phyloP scores from a whole-genome alignment of 2,888 invertebrate species.

The Zygogramma bicolorata region DNA sequence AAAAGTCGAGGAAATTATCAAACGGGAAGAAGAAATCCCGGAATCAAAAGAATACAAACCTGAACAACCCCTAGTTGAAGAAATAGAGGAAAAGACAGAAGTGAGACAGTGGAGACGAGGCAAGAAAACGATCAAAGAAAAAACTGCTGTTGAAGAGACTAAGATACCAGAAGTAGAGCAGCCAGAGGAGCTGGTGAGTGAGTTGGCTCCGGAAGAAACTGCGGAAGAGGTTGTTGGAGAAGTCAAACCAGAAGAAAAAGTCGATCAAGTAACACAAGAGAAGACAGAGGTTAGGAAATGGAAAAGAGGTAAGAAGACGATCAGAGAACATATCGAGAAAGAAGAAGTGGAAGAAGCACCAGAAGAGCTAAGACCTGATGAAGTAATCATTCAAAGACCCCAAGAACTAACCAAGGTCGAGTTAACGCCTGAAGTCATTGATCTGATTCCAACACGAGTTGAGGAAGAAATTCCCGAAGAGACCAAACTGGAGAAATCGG shows the following conservation, averaged over 20 bases:
- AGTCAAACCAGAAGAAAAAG: slow-evolving; percentile 48
- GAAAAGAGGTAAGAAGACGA: slow-evolving; percentile 22
- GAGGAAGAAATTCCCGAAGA: slow-evolving; percentile 58
- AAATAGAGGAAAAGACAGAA: slow-evolving; percentile 33
- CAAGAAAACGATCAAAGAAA: slow-evolving; percentile 1
- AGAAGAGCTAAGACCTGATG: slow-evolving; percentile 46
- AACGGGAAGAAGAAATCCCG: slow-evolving; percentile 57
- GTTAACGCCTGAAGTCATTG: slow-evolving; percentile 39
- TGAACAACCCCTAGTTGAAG: slow-evolving; percentile 17
- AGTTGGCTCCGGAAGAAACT: neutral
- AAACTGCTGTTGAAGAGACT: neutral
- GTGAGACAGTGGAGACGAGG: slow-evolving; percentile 18
- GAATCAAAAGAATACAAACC: slow-evolving; percentile 43
- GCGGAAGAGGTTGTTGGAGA: slow-evolving; percentile 5
- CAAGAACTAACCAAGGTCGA: slow-evolving; percentile 28
- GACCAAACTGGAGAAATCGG: slow-evolving; percentile 60
- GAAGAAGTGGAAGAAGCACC: slow-evolving; percentile 46
- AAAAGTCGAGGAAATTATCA: neutral
- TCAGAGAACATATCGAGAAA: slow-evolving; percentile 54
- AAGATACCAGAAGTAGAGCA: neutral
- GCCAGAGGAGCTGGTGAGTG: neutral
- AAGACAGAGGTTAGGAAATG: slow-evolving; percentile 24
- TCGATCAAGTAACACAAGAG: slow-evolving; percentile 20
- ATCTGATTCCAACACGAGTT: slow-evolving; percentile 58
- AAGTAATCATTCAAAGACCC: slow-evolving; percentile 53